Base-by-base conservation (phyloP, 2,888 invertebrate species). In the Leptopilina syphax region DNA sequence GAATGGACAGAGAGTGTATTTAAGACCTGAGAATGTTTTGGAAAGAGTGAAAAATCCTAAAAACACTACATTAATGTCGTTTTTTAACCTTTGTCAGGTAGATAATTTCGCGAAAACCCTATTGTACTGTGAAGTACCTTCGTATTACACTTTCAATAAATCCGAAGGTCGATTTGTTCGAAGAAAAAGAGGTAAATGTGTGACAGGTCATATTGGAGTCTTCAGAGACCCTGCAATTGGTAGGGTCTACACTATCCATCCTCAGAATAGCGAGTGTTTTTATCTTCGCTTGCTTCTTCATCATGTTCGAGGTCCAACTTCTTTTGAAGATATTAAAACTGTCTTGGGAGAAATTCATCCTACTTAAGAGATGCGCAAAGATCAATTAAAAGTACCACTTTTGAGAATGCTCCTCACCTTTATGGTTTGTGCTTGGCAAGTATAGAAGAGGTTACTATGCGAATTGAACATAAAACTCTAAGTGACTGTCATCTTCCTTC, bases 21-120 rank as follows among this genome's bases (percentile, higher is more conserved):
- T 88, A 81, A 88, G 84, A 41, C 44, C 65, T 44, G 80, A 80
- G 63, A 87, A 84, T 79, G 79, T 80, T 57, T 77, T 12, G 12
- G 65, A 85, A 77, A 78, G 78, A 34, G 44, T 73, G n/a, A 13
- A 50, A 60, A 67, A 79, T 78, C 81, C 80, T 13, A 65, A 27
- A 9, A 77, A 84, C 34, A 81, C 83, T 24, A 82, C 80, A 0
- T 84, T 91, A 63, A 86, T 85, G 34, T 87, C 83, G 60, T 91
- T 91, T 84, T 91, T 92, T 77, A 63, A 82, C 44, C 83, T 91
- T 8, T 92, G 90, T 78, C 78, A 87, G 85, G 84, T 60, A 68
- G 89, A 91, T 80, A 81, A 76, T 50, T 90, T 90, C 85, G 90
- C 91, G 70, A 87, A 84, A 87, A 90, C 90, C n/a, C 82, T 90